Base-by-base conservation (phyloP, 2,113 vertebrate species). In the Mormyrus lacerda region DNA sequence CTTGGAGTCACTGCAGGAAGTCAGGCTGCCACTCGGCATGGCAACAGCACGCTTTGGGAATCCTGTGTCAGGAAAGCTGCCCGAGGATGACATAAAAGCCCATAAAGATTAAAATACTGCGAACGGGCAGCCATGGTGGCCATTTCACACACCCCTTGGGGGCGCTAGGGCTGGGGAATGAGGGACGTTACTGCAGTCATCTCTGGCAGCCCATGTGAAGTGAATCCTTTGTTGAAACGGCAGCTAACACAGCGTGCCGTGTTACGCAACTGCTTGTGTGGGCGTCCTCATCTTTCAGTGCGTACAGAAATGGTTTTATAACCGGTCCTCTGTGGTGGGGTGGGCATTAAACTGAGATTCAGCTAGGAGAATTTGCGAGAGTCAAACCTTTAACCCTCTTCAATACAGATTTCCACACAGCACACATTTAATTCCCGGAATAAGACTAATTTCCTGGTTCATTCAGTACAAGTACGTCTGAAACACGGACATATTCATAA, bases 101-200 rank as follows among this genome's bases (percentile, higher is more conserved):
- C 50, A 90, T n/a, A 88, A 90, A 58, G 51, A 88, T 83, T 90
- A 44, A 82, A 90, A 58, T 35, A 11, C 31, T 13, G 79, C 11
- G 7, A n/a, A 47, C 1, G 79, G 31, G 13, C 35, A 17, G 79
- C 0, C 13, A 8, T 0, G 0, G 69, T 83, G 76, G 13, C 11
- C 31, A 76, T 51, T 85, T 88, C 31, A 79, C 61, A 44, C 73
- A 48, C 35, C 27, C 87, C 48, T 65, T 65, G 65, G 19, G 45
- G 61, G n/a, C 21, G 31, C 21, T 39, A 39, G n/a, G 24, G 4
- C 27, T 44, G 47, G 11, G 50, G 76, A 44, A 21, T 0, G 9
- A 19, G 65, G 39, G 65, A 21, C 17, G 48, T 73, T 53, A n/a
- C 44, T 31, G 42, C 51, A 65, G 53, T 24, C 5, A 24, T 85